Base-by-base conservation (phyloP, 2,113 vertebrate genomes). In the Prunella himalayana region DNA sequence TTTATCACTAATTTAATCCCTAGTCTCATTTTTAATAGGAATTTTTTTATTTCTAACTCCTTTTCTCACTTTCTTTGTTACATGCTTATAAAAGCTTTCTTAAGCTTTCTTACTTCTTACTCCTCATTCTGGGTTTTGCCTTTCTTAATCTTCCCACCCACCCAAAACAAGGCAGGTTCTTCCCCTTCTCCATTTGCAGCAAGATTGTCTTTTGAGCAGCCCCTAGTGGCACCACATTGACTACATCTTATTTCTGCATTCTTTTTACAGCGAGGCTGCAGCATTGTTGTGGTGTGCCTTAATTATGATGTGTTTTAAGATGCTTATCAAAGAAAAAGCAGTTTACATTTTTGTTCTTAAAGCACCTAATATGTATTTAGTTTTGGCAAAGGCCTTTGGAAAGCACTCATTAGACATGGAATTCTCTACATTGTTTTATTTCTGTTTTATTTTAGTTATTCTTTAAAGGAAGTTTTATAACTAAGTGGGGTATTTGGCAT, bases 401-500 rank as follows among this genome's bases (percentile, higher is more conserved):
- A 89, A 87, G 13, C 44, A 50, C 28, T 88, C 31, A 17, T 75
- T 91, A 91, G 57, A 56, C 24, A 65, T 22, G 18, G 39, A 93
- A 78, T 85, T 20, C 28, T 87, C 82, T 61, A 60, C 33, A 85
- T 35, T 35, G 4, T 30, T 91, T 69, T 44, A 41, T 84, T 56
- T 77, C 12, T 64, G 33, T 77, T 83, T 22, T 50, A 57, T 47
- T 92, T 82, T 69, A 82, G 61, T 37, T 76, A 5, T 57, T 88
- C 56, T 94, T 84, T 45, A 75, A 73, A 84, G 53, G 50, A 50
- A n/a, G 8, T 83, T 91, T 93, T 80, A n/a, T 37, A 77, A 63
- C 22, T 20, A 41, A 97, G 65, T 72, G 70, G 37, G 65, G 33
- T 84, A 49, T 94, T 97, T 95, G 93, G 61, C 59, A 44, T 60